phyloP scores from a whole-genome alignment of 2,113 vertebrate species.

The Varanus komodoensis region DNA sequence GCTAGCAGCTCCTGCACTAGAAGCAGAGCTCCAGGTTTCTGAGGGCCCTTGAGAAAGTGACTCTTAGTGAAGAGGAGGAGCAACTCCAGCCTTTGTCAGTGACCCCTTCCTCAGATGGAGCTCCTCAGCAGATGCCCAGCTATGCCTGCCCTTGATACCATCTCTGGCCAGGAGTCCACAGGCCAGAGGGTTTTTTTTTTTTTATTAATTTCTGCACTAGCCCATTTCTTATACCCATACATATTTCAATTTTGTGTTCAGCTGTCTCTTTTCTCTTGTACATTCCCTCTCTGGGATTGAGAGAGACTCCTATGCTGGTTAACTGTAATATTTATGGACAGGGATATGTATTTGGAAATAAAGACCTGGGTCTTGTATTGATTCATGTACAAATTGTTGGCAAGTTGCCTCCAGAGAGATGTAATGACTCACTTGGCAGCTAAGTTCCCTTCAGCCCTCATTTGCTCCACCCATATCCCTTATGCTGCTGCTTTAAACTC shows the following conservation, averaged over 20 bases:
- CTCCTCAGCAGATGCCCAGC: no score
- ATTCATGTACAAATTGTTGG: constrained; percentile 41
- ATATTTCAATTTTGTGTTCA: background rate
- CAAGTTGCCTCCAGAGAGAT: constrained; percentile 34
- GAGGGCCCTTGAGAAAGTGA: no score
- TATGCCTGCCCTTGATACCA: background rate
- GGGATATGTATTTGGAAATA: constrained; percentile 19
- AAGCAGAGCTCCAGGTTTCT: no score
- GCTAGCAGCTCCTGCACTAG: no score
- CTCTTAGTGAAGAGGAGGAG: no score
- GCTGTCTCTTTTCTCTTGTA: no score
- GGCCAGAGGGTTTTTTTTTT: no score
- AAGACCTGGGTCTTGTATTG: constrained; percentile 4
- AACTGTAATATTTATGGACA: constrained; percentile 19
- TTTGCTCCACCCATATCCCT: constrained; percentile 26
- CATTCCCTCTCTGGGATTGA: background rate
- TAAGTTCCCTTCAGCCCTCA: constrained; percentile 19
- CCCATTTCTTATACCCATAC: background rate
- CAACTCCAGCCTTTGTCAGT: no score
- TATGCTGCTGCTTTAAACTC: background rate
- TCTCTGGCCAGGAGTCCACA: background rate
- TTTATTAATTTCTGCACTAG: background rate
- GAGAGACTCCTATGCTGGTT: background rate
- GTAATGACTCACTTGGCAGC: constrained; percentile 37
- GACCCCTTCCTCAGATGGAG: no score